A percentile compares a stretch with the other conserved stretches of the same genome.
phyloP scores from a whole-genome alignment of 2,797 vertebrate species.

The Ambastaia sidthimunki region DNA sequence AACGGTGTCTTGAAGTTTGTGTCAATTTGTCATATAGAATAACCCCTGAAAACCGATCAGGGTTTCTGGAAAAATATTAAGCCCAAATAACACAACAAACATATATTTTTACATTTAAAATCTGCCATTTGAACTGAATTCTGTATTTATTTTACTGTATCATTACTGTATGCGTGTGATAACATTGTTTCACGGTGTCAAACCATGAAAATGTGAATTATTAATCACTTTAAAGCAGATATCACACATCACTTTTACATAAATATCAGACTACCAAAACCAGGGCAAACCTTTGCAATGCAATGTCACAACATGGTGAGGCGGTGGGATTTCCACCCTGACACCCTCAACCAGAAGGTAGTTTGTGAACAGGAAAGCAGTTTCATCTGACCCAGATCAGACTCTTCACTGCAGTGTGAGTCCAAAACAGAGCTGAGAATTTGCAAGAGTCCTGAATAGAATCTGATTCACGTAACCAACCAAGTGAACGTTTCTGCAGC shows the following conservation, averaged over 20 bases:
- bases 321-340: constrained; percentile 18
- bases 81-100: no score
- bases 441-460: not conserved
- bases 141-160: not conserved
- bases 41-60: no score
- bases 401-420: not conserved
- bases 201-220: not conserved
- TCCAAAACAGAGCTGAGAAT: not conserved
- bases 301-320: constrained; percentile 11
- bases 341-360: constrained; percentile 9
- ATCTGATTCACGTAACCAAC: not conserved
- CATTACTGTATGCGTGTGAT: not conserved
- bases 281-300: constrained; percentile 1
- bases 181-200: not conserved
- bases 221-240: not conserved
- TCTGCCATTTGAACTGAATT: not conserved
- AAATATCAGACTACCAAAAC: not conserved
- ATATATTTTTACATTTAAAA: no score
- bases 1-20: no score
- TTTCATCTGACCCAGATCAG: constrained; percentile 16
- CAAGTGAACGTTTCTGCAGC: not conserved
- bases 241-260: not conserved
- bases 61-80: no score
- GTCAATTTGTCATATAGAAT: no score
- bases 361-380: constrained; percentile 20